Evolutionary conservation across 2,797 vertebrate genomes (phyloP), one percentile per base, ranked within the genome.

Genomic region (Micromesistius poutassou): DNA sequence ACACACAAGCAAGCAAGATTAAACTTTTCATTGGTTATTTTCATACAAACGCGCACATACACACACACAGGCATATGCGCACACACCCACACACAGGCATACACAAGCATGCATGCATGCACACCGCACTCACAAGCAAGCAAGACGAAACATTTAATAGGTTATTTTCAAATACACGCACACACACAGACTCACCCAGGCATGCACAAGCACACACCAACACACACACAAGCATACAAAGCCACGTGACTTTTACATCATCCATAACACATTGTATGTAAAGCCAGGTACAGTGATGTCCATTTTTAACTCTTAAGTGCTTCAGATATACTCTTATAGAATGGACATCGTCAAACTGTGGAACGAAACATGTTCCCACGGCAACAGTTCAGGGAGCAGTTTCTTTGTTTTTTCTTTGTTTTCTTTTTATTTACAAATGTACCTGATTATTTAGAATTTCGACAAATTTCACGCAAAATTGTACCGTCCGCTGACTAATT

Each of bases 401-500:
- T 19, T 50, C 46, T n/a, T 22, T 22, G 6, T n/a, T n/a, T n/a
- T n/a, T n/a, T n/a, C n/a, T n/a, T n/a, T n/a, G n/a, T n/a, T n/a
- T n/a, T n/a, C n/a, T n/a, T n/a, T n/a, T n/a, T n/a, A n/a, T 68
- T 68, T 28, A 28, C 62, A 28, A 68, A 12, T 16, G 9, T 28
- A 28, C 28, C 12, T 25, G 28, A 28, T 10, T 68, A 12, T 62
- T 25, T 62, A 7, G n/a, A n/a, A n/a, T 62, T 30, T 30, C 14
- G 10, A 28, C 13, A 0, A 16, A 0, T 71, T 33, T 71, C 19
- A 6, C 70, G 14, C 70, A 19, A 16, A 33, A 13, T 30, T 71
- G 5, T 71, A 9, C 70, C 30, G 30, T 30, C 46, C 75, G 68
- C 38, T 73, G 31, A 68, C 76, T 87, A 80, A 88, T 80, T 55